These are phyloP conservation scores for Syrista parreyssii DNA, from an alignment of 2,888 invertebrate species.

Conservation along the genomic window DNA sequence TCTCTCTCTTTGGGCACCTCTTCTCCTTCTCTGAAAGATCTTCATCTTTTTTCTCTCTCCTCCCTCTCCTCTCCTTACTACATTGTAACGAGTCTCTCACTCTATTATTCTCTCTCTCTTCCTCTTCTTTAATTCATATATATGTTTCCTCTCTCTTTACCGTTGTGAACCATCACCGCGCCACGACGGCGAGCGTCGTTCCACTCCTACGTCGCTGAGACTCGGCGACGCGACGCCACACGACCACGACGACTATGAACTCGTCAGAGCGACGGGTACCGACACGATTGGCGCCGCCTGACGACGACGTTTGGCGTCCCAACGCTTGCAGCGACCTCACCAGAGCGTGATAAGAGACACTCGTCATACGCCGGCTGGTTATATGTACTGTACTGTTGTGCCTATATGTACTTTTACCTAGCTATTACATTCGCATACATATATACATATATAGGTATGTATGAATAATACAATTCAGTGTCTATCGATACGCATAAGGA, in stretches of 20 bases:
- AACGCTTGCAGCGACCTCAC: slow-evolving; percentile 41
- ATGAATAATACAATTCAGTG: background rate
- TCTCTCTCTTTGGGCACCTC: background rate
- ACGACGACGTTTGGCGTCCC: slow-evolving; percentile 48
- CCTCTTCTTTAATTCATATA: background rate
- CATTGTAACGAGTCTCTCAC: background rate
- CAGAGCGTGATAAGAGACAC: background rate
- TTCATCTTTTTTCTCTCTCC: background rate
- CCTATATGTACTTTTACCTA: too few species aligned
- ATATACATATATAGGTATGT: background rate
- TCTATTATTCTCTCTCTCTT: background rate
- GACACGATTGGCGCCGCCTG: slow-evolving; percentile 27
- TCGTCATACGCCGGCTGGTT: slow-evolving; percentile 41
- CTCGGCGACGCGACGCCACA: background rate
- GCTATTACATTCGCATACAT: background rate
- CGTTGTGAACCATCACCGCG: background rate
- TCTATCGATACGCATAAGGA: background rate
- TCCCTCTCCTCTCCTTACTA: background rate
- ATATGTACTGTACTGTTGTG: background rate
- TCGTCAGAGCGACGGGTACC: background rate
- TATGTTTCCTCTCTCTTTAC: background rate
- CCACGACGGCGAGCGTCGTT: background rate
- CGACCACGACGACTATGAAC: background rate
- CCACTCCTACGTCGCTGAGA: background rate
- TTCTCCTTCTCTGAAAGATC: background rate